Conservation (phyloP, 2,888 invertebrate species). For the Crossocerus cetratus region DNA sequence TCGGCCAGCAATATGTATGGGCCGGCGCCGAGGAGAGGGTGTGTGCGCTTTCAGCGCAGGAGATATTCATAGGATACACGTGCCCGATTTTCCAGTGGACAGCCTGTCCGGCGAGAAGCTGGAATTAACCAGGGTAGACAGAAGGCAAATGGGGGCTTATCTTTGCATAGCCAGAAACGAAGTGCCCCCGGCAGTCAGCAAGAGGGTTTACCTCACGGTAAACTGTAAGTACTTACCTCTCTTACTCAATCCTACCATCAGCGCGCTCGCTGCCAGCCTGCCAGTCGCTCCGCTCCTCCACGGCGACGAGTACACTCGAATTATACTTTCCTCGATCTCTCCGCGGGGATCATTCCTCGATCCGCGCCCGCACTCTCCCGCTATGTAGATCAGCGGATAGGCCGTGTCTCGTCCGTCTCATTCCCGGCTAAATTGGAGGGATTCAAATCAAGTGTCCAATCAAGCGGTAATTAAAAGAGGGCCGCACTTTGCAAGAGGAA, state of each 20-base stretch:
- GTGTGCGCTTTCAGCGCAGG: slow-evolving; percentile 49
- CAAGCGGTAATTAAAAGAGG: too few species aligned
- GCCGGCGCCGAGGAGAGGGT: slow-evolving; percentile 7
- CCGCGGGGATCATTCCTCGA: too few species aligned
- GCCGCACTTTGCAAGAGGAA: too few species aligned
- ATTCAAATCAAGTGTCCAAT: too few species aligned
- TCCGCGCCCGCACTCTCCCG: too few species aligned
- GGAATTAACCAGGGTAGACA: slow-evolving; percentile 82
- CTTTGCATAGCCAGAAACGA: slow-evolving; percentile 87
- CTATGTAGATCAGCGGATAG: too few species aligned
- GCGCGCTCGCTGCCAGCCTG: neutral
- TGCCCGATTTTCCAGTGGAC: slow-evolving; percentile 78
- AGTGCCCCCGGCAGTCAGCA: slow-evolving; percentile 84
- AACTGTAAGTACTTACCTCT: slow-evolving; percentile 82
- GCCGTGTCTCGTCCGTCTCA: too few species aligned
- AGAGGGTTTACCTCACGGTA: slow-evolving; percentile 79
- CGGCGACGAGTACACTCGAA: too few species aligned
- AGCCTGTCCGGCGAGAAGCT: slow-evolving; percentile 82
- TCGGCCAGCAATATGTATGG: slow-evolving; percentile 43
- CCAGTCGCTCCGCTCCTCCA: neutral
- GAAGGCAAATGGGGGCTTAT: slow-evolving; percentile 86
- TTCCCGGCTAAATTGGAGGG: too few species aligned
- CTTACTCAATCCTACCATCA: slow-evolving; percentile 12
- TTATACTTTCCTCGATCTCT: too few species aligned
- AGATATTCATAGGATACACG: slow-evolving; percentile 57